These are phyloP conservation scores for Panulirus ornatus DNA, from an alignment of 1,140 invertebrate species.

Conservation along the genomic window DNA sequence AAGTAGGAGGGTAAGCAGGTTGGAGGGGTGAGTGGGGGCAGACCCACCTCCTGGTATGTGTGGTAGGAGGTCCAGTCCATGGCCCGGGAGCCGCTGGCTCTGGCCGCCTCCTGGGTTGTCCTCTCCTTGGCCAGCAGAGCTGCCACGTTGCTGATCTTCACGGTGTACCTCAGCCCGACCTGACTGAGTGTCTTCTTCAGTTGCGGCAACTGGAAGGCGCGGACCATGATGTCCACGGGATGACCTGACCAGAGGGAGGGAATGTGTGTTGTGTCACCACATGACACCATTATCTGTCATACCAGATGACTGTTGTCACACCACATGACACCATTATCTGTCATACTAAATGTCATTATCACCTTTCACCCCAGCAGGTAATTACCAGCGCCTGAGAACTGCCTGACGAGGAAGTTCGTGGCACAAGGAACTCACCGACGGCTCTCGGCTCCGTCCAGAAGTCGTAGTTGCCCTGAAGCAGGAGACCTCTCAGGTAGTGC, in stretches of 20 bases:
- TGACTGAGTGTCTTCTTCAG: background rate
- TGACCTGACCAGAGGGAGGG: constrained; percentile 18
- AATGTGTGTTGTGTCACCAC: too few relatives aligned
- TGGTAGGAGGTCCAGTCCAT: constrained; percentile 63
- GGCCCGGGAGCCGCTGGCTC: background rate
- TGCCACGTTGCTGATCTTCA: constrained; percentile 20
- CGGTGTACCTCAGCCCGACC: constrained; percentile 3
- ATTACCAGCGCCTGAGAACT: too few relatives aligned
- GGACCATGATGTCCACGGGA: constrained; percentile 59
- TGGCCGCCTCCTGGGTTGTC: background rate
- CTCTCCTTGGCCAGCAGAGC: background rate
- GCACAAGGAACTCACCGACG: constrained; percentile 1
- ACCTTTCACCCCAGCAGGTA: too few relatives aligned
- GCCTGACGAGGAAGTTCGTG: too few relatives aligned
- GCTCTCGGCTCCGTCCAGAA: constrained; percentile 59
- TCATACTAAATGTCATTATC: too few relatives aligned
- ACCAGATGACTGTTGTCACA: too few relatives aligned
- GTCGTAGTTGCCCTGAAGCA: constrained; percentile 21
- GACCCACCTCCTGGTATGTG: constrained; percentile 33
- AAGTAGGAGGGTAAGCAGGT: too few relatives aligned
- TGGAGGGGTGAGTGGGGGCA: too few relatives aligned
- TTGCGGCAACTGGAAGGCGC: constrained; percentile 1
- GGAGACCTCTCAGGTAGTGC: constrained; percentile 23
- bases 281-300: too few relatives aligned
- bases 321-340: too few relatives aligned